Percentiles rank a stretch among this genome's conserved stretches.
Evolutionary conservation across 2,888 invertebrate genomes (phyloP).

Genomic region (Zaprionus lineosus): DNA sequence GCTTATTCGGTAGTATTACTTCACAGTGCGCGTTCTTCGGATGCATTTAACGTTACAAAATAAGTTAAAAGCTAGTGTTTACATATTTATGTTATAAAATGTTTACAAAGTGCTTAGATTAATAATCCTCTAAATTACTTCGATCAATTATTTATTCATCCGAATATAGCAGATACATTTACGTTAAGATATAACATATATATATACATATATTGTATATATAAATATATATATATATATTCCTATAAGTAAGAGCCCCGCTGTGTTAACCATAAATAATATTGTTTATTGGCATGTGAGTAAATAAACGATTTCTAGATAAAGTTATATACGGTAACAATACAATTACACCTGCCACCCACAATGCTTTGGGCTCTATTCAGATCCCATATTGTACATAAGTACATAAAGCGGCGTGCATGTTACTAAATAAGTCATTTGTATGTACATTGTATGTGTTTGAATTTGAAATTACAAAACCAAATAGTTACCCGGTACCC

Average conservation of each 20-base stretch:
- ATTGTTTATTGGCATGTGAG: constrained; percentile 35
- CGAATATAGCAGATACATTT: neutral
- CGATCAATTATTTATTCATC: neutral
- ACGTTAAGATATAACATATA: neutral
- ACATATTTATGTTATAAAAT: constrained; percentile 9
- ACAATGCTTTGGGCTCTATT: too few relatives aligned
- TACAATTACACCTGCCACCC: constrained; percentile 21
- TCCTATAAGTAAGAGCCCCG: neutral
- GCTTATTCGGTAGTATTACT: constrained; percentile 63
- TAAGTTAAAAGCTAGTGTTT: constrained; percentile 8
- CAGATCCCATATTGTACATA: too few relatives aligned
- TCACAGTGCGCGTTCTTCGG: constrained; percentile 43
- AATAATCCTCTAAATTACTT: constrained; percentile 4
- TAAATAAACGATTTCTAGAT: constrained; percentile 28
- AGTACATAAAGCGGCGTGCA: too few relatives aligned
- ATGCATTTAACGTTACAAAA: constrained; percentile 42
- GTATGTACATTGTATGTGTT: constrained; percentile 8
- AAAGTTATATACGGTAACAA: constrained; percentile 22
- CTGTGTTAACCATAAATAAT: neutral
- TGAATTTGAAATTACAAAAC: constrained; percentile 11
- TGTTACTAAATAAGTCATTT: too few relatives aligned
- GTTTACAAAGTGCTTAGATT: constrained; percentile 11
- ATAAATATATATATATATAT: constrained; percentile 6
- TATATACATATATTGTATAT: too few relatives aligned
- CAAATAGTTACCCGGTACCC: constrained; percentile 4